Evolutionary conservation across 2,888 invertebrate genomes (phyloP), one percentile per base, ranked within the genome.

Genomic region (Amiota minor): DNA sequence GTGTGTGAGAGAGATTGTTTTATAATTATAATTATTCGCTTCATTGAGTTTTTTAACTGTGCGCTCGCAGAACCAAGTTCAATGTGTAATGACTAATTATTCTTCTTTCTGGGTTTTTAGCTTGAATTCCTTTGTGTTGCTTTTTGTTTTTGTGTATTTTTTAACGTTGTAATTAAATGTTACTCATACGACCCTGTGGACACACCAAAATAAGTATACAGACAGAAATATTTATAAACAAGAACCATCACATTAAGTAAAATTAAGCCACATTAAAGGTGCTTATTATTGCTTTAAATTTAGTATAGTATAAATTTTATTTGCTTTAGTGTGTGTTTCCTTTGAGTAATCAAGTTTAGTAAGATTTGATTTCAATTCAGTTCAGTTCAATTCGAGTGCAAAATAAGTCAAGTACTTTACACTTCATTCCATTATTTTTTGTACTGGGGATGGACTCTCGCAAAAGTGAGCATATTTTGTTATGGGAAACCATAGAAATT

Each of bases 181-280:
- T 83, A 83, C 85, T 83, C 85, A 83, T 85, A 82, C 83, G 84
- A 84, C 83, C 85, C 85, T 83, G 82, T 81, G 81, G 78, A 78
- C 79, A 20, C 11, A 20, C 59, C 35, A 35, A 35, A 35, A 35
- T 35, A 35, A 1, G n/a, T n/a, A n/a, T 35, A 35, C 35, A 35
- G 35, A 35, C 35, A 35, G 35, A 35, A 35, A 35, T 8, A 35
- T 35, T 35, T 35, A 35, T 35, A 35, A 35, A 35, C n/a, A 35
- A 35, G 9, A n/a, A 56, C 80, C 76, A 77, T 74, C 81, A 81
- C 83, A 80, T 84, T 82, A 82, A 81, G 79, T 76, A 75, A 78
- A 79, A 82, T 81, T 82, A 76, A 59, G 35, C 35, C 35, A 35
- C 20, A 53, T 23, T 12, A 23, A 68, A 79, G 80, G 77, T 76